Evolutionary conservation across 2,797 vertebrate species (phyloP).

Genomic region (Gambelia wislizenii): DNA sequence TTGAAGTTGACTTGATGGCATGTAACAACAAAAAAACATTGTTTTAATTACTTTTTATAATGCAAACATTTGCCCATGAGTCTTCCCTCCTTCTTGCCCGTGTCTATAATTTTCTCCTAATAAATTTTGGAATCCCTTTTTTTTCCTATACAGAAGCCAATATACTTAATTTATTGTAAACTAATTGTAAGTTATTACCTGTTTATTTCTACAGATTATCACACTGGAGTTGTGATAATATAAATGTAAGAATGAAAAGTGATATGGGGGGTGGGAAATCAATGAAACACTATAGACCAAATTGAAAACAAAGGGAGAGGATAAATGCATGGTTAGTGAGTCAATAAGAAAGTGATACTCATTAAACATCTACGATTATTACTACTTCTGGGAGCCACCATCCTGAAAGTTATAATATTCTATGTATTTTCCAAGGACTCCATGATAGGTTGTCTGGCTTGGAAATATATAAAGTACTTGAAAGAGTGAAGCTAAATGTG

Average conservation of each 20-base stretch:
- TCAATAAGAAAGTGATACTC: constrained; percentile 38
- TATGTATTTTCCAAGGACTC: constrained; percentile 29
- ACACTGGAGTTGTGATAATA: background rate
- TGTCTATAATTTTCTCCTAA: background rate
- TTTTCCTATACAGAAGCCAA: background rate
- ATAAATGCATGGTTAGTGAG: constrained; percentile 26
- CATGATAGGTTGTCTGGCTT: background rate
- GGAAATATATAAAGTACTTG: constrained; percentile 29
- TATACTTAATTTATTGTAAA: background rate
- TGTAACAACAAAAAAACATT: too few species aligned
- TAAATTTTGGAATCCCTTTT: background rate
- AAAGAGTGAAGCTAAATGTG: constrained; percentile 12
- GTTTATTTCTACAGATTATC: background rate
- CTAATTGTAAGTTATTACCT: background rate
- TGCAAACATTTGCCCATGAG: background rate
- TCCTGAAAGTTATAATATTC: constrained; percentile 14
- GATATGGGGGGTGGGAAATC: too few species aligned
- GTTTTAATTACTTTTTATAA: background rate
- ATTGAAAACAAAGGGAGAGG: constrained; percentile 15
- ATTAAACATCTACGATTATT: constrained; percentile 4
- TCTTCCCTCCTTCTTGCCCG: background rate
- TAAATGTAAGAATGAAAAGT: background rate
- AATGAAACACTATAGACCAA: background rate
- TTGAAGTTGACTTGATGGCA: too few species aligned
- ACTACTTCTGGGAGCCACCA: background rate